Evolutionary conservation across 2,888 invertebrate genomes (phyloP), one percentile per base, ranked within the genome.

Genomic region (Empis livida): DNA sequence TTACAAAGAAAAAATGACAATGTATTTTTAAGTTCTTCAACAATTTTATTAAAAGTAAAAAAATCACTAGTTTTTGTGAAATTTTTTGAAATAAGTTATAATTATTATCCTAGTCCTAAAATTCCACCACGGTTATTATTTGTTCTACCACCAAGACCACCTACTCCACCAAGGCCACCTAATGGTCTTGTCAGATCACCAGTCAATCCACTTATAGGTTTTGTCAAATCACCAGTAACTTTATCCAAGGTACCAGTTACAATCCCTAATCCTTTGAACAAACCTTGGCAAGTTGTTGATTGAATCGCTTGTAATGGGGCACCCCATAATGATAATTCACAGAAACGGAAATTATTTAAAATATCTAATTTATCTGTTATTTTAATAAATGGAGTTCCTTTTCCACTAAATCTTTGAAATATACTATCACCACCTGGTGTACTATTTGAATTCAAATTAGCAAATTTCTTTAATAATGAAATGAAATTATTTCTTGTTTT

Each of bases 401-500:
- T 62, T 8, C 61, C 61, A 0, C 64, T 62, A 49, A 74, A 71
- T 39, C 67, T 61, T 35, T 65, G 60, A 32, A 73, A 70, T 1
- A 68, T 52, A 44, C 60, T 55, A 0, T 47, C 20, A 5, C 41
- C 14, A 10, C 4, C 15, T 2, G 27, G 17, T 5, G 50, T 47
- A 5, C 14, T 30, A 5, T 38, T 59, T 55, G 8, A 30, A 13
- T 61, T 58, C 3, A 69, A 50, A 11, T 52, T 57, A 1, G 80
- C 81, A 57, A 87, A 87, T 57, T 81, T 76, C 0, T 79, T 70
- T 11, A 87, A 73, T 57, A 85, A 72, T 13, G 73, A 72, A 0
- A 83, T 80, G 51, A 82, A 80, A 53, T 75, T 71, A 8, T 79
- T 72, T n/a, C 80, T 73, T 5, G 84, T 82, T 54, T 74, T 68